Base-by-base conservation (phyloP, 2,797 vertebrate species). In the Gambelia wislizenii region DNA sequence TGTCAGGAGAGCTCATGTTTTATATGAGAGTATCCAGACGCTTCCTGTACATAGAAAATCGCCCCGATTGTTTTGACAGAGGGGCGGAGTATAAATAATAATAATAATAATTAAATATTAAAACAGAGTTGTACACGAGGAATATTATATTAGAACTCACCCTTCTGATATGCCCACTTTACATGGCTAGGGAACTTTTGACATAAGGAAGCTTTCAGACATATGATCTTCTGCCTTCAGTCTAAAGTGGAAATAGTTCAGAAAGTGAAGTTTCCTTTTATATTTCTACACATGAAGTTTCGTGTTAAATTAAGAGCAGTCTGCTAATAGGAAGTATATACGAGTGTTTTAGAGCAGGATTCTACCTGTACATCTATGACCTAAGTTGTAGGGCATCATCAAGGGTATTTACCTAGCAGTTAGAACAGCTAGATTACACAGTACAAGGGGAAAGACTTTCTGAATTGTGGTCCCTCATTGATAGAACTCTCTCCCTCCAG, bases 341-440 rank as follows among this genome's bases (percentile, higher is more conserved):
- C 39, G 44, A 44, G n/a, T 30, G 14, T 54, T 56, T n/a, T 67
- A 64, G 12, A 64, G 36, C 36, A 82, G 64, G 27, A 67, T 67
- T 67, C 64, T 67, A 67, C 64, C 27, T 22, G 27, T 67, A 33
- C 12, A 67, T 22, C 22, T 61, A 22, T 25, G 59, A 61, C 64
- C 10, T 12, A 64, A 27, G 27, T 42, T 56, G 16, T 70, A 70
- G 18, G 7, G 54, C 49, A 54, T 72, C 25, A 25, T 49, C 47
- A 52, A n/a, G 1, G 49, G 1, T 12, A 70, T 64, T 12, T 84
- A 22, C 9, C 36, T 69, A 4, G 12, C 70, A 2, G 0, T 54
- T 84, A 84, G 64, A 83, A 83, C 12, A 84, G n/a, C 33, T 36
- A 69, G 61, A 49, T 83, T 49, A 44, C n/a, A 39, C 20, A 83